phyloP scores from a whole-genome alignment of 1,140 invertebrate species.

The Phocides pigmalion region DNA sequence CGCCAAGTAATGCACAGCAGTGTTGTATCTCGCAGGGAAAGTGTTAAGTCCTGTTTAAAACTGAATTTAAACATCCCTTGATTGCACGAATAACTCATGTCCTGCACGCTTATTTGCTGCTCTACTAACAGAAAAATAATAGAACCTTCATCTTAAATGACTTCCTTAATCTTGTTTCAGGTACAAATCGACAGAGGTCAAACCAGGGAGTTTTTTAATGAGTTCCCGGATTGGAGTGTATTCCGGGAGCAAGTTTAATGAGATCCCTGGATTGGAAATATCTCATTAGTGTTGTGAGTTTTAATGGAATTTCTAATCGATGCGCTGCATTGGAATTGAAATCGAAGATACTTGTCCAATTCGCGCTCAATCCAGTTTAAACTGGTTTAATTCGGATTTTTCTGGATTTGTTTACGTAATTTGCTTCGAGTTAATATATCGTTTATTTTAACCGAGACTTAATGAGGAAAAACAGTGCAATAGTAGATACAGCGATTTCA shows the following conservation, averaged over 20 bases:
- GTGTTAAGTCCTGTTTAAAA: too few species aligned
- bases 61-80: too few species aligned
- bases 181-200: slow-evolving; percentile 1
- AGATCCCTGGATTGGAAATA: slow-evolving; percentile 24
- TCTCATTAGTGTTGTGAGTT: slow-evolving; percentile 28
- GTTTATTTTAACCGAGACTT: too few species aligned
- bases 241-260: slow-evolving; percentile 10
- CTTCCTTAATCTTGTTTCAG: slow-evolving; percentile 15
- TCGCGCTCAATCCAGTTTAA: neutral
- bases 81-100: too few species aligned
- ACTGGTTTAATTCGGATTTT: neutral
- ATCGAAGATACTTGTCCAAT: slow-evolving; percentile 12
- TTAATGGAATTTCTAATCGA: slow-evolving; percentile 30
- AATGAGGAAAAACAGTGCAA: too few species aligned
- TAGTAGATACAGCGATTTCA: too few species aligned
- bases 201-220: slow-evolving; percentile 5
- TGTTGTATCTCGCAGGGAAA: too few species aligned
- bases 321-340: slow-evolving; percentile 7
- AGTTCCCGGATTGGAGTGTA: neutral
- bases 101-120: too few species aligned
- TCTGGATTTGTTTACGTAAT: neutral
- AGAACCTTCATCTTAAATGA: neutral
- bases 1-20: too few species aligned
- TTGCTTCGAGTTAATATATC: too few species aligned
- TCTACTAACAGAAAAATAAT: too few species aligned